Percentiles rank a stretch among this genome's conserved stretches.
phyloP scores from a whole-genome alignment of 2,113 vertebrate species.

The Podarcis muralis region DNA sequence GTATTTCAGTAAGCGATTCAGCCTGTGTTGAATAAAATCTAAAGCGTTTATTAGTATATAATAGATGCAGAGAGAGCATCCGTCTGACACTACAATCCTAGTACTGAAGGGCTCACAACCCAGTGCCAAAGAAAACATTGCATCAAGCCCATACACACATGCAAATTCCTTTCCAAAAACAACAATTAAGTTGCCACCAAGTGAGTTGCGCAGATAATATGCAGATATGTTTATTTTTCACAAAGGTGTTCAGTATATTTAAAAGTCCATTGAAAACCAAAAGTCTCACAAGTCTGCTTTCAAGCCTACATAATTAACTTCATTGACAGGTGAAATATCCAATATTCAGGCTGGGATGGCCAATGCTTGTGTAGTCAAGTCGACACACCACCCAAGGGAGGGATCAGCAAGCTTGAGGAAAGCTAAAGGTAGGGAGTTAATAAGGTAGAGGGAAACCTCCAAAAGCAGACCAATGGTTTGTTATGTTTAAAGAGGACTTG shows the following conservation, averaged over 20 bases:
- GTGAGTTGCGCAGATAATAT: neutral
- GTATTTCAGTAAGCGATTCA: conserved; percentile 33
- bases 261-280: neutral
- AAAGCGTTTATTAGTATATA: neutral
- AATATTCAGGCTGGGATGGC: too few species aligned
- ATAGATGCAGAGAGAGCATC: neutral
- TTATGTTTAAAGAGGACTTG: too few species aligned
- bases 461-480: too few species aligned
- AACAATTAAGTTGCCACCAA: neutral
- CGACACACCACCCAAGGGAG: neutral
- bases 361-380: neutral
- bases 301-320: neutral
- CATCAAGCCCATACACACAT: neutral
- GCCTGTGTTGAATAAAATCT: conserved; percentile 43
- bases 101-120: neutral
- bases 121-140: neutral
- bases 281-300: neutral
- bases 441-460: too few species aligned
- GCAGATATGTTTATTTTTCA: neutral
- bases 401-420: too few species aligned
- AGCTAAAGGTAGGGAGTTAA: too few species aligned
- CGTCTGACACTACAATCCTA: neutral
- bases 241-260: neutral
- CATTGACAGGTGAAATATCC: neutral
- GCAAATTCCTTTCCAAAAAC: neutral